These are phyloP conservation scores for Zygaena filipendulae DNA, from an alignment of 2,888 invertebrate species.

Conservation along the genomic window DNA sequence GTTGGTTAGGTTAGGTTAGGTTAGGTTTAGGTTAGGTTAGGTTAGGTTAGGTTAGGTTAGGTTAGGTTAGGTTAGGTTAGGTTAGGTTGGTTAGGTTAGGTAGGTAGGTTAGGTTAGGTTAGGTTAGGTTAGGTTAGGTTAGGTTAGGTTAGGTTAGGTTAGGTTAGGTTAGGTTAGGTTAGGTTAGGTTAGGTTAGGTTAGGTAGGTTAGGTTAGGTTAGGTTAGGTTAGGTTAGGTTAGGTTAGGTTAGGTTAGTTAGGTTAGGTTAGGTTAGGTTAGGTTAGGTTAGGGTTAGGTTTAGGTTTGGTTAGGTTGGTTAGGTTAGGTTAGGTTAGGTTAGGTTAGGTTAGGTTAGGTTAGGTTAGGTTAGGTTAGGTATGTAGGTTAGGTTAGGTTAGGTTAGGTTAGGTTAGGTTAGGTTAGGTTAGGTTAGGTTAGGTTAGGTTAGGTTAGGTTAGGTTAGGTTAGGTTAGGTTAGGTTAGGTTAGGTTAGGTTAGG, in stretches of 20 bases:
- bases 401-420: background rate
- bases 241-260: background rate
- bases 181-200: background rate
- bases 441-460: slow-evolving; percentile 4
- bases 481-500: slow-evolving; percentile 7
- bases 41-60: background rate
- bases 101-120: background rate
- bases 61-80: background rate
- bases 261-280: background rate
- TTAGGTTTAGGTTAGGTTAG: background rate
- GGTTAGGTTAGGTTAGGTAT: background rate
- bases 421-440: background rate
- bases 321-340: background rate
- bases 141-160: background rate
- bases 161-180: background rate
- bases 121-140: background rate
- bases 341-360: background rate
- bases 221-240: background rate
- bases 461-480: slow-evolving; percentile 7
- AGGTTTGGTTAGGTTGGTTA: background rate
- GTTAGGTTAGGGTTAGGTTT: background rate
- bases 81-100: slow-evolving; percentile 1
- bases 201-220: background rate
- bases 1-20: background rate
- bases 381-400: background rate